phyloP scores from a whole-genome alignment of 2,888 invertebrate genomes.

The Pasiphila rectangulata region DNA sequence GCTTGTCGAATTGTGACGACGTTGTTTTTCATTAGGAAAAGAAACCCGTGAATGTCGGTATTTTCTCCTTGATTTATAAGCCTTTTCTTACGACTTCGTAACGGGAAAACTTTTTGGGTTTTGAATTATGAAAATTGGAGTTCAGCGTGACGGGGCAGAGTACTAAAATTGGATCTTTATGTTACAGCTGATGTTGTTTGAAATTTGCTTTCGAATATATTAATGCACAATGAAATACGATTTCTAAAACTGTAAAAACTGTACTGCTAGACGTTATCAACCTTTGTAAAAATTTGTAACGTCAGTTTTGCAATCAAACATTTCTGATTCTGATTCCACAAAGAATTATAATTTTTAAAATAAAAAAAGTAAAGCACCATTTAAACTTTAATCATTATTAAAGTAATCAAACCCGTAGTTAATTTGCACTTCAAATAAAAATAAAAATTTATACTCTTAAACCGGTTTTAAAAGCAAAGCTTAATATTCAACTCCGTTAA shows the following conservation, averaged over 20 bases:
- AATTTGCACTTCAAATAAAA: too few species aligned
- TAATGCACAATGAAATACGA: too few species aligned
- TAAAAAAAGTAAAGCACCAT: too few species aligned
- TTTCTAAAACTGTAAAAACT: too few species aligned
- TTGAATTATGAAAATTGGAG: constrained; percentile 51
- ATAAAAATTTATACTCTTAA: not conserved
- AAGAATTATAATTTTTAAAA: too few species aligned
- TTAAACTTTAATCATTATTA: too few species aligned
- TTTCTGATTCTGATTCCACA: too few species aligned
- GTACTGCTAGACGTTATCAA: too few species aligned
- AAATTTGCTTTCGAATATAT: constrained; percentile 10
- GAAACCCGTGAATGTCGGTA: constrained; percentile 40
- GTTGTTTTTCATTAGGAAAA: constrained; percentile 58
- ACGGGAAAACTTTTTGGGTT: constrained; percentile 49
- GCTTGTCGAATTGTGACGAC: constrained; percentile 46
- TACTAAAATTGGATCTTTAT: constrained; percentile 31
- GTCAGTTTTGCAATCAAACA: too few species aligned
- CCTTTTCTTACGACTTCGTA: constrained; percentile 46
- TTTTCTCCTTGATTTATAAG: constrained; percentile 55
- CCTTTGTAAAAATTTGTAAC: too few species aligned
- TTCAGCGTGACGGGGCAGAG: constrained; percentile 34
- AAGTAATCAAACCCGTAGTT: too few species aligned
- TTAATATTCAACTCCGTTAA: not conserved
- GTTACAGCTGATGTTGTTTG: constrained; percentile 20
- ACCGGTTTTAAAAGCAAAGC: not conserved